These are phyloP conservation scores for Latheticus oryzae DNA, from an alignment of 2,888 invertebrate genomes.

Conservation along the genomic window DNA sequence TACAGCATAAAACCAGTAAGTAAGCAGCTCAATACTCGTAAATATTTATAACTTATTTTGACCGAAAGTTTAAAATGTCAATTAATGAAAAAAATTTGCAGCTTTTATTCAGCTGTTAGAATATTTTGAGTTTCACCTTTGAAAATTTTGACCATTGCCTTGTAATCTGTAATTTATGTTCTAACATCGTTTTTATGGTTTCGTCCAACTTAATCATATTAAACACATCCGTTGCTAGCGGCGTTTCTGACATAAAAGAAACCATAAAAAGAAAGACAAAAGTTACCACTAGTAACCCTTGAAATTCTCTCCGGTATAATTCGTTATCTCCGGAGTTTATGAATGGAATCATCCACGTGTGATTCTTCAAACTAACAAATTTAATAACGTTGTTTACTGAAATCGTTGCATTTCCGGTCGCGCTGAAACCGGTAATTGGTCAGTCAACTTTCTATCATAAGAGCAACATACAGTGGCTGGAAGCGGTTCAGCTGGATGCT, in stretches of 20 bases:
- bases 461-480: slow-evolving; percentile 28
- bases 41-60: too few species aligned
- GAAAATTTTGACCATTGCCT: slow-evolving; percentile 31
- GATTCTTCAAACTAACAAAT: slow-evolving; percentile 20
- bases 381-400: slow-evolving; percentile 26
- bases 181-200: slow-evolving; percentile 35
- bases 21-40: too few species aligned
- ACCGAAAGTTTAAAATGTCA: too few species aligned
- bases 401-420: slow-evolving; percentile 32
- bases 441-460: slow-evolving; percentile 18
- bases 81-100: too few species aligned
- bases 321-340: too few species aligned
- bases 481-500: slow-evolving; percentile 40
- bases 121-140: too few species aligned
- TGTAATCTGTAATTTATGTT: slow-evolving; percentile 38
- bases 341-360: slow-evolving; percentile 16
- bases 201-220: slow-evolving; percentile 32
- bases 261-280: slow-evolving; percentile 33
- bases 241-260: slow-evolving; percentile 31
- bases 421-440: slow-evolving; percentile 35
- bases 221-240: slow-evolving; percentile 34
- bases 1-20: too few species aligned
- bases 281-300: slow-evolving; percentile 16
- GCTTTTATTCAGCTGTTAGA: too few species aligned
- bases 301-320: neutral